Evolutionary conservation across 1,140 invertebrate genomes (phyloP).

Genomic region (Brachionus asplanchnoidis): DNA sequence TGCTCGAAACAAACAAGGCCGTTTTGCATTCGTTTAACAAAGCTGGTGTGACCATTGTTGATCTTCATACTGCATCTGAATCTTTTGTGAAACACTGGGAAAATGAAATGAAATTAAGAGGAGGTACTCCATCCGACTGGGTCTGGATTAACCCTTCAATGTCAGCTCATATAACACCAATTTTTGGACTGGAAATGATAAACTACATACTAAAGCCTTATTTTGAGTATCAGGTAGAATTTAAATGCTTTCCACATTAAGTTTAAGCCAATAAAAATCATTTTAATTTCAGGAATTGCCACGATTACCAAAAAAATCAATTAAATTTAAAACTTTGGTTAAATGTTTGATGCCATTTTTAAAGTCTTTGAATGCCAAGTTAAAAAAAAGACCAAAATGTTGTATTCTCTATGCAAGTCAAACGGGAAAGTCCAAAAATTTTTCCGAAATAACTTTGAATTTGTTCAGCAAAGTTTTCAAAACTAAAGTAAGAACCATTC

Average conservation of each 20-base stretch:
- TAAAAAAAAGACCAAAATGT: constrained; percentile 84
- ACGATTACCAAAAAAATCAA: constrained; percentile 76
- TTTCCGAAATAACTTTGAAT: constrained; percentile 80
- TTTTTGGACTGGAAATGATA: constrained; percentile 93
- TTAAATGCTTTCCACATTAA: neutral
- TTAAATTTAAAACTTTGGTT: constrained; percentile 74
- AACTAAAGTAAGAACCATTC: constrained; percentile 66
- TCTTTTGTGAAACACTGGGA: constrained; percentile 92
- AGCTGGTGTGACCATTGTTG: constrained; percentile 82
- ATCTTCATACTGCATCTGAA: constrained; percentile 90
- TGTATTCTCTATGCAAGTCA: constrained; percentile 88
- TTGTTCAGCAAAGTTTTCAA: constrained; percentile 89
- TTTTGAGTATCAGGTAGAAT: constrained; percentile 80
- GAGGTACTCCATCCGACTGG: constrained; percentile 91
- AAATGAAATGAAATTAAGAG: constrained; percentile 79
- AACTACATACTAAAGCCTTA: constrained; percentile 80
- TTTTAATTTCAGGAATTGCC: constrained; percentile 60
- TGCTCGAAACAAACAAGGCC: constrained; percentile 82
- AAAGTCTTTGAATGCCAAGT: constrained; percentile 83
- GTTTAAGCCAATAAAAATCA: no score
- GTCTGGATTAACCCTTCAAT: constrained; percentile 91
- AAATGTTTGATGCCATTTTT: constrained; percentile 92
- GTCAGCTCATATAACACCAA: constrained; percentile 77
- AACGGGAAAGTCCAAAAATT: constrained; percentile 87
- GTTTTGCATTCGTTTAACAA: constrained; percentile 84